These are phyloP conservation scores for Heterohyrax brucei DNA, from an alignment of 2,797 vertebrate genomes.

Conservation along the genomic window DNA sequence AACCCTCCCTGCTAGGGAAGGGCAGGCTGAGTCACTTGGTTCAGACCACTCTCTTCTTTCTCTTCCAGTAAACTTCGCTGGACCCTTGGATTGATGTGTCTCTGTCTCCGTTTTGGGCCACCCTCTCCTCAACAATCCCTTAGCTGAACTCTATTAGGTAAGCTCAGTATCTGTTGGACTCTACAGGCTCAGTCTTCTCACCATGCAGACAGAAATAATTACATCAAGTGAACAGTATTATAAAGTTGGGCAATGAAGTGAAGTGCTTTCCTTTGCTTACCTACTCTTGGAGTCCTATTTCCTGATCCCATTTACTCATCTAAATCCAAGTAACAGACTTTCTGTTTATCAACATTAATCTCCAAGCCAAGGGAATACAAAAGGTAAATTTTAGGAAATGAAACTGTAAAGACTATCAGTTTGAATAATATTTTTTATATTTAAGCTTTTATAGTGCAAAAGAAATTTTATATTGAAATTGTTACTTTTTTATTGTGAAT, in stretches of 20 bases:
- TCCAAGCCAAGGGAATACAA: background rate
- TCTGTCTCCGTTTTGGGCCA: too few species aligned
- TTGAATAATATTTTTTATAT: background rate
- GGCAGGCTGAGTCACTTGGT: too few species aligned
- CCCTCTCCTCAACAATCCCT: background rate
- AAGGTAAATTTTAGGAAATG: background rate
- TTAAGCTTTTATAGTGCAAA: too few species aligned
- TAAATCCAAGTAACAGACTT: background rate
- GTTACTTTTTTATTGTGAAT: background rate
- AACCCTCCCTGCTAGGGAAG: too few species aligned
- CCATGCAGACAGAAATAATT: background rate
- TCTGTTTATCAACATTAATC: conserved; percentile 48
- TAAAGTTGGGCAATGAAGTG: background rate
- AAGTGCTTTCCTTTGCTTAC: background rate
- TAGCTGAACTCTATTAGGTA: background rate
- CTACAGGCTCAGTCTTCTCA: background rate
- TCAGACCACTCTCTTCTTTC: too few species aligned
- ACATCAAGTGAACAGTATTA: background rate
- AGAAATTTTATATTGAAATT: too few species aligned
- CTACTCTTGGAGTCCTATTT: background rate
- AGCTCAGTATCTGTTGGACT: background rate
- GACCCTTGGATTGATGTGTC: too few species aligned
- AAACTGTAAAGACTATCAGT: background rate
- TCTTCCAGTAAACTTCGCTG: too few species aligned
- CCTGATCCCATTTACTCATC: background rate